Conservation (phyloP, 2,888 invertebrate species). For the Drosophila rellima region DNA sequence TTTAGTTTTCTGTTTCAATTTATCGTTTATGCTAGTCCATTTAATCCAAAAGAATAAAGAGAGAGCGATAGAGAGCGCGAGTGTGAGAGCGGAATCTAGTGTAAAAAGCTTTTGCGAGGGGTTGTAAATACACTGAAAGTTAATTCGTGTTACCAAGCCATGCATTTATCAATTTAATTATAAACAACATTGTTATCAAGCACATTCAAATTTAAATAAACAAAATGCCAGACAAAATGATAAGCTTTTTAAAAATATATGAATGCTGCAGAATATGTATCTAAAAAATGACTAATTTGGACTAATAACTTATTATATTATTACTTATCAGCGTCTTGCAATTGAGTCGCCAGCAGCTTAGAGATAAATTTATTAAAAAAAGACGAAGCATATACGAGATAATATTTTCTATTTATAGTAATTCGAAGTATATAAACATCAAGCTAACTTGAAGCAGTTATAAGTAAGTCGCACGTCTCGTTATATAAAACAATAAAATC, state of each 20-base stretch:
- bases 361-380: background rate
- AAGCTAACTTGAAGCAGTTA: background rate
- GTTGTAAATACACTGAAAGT: slow-evolving; percentile 58
- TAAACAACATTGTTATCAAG: background rate
- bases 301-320: too few relatives aligned
- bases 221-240: background rate
- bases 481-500: slow-evolving; percentile 7
- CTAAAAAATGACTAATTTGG: too few relatives aligned
- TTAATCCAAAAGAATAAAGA: slow-evolving; percentile 44
- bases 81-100: slow-evolving; percentile 2
- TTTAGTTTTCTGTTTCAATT: slow-evolving; percentile 65
- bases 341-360: background rate
- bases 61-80: slow-evolving; percentile 1
- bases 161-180: background rate
- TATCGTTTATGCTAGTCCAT: slow-evolving; percentile 59
- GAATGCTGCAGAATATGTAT: too few relatives aligned
- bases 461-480: slow-evolving; percentile 1
- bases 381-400: background rate
- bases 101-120: slow-evolving; percentile 51
- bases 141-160: background rate
- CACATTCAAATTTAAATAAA: background rate
- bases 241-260: background rate
- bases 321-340: background rate
- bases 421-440: background rate
- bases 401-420: background rate